Evolutionary conservation across 1,140 invertebrate species (phyloP).

Genomic region (Glossosoma conforme): DNA sequence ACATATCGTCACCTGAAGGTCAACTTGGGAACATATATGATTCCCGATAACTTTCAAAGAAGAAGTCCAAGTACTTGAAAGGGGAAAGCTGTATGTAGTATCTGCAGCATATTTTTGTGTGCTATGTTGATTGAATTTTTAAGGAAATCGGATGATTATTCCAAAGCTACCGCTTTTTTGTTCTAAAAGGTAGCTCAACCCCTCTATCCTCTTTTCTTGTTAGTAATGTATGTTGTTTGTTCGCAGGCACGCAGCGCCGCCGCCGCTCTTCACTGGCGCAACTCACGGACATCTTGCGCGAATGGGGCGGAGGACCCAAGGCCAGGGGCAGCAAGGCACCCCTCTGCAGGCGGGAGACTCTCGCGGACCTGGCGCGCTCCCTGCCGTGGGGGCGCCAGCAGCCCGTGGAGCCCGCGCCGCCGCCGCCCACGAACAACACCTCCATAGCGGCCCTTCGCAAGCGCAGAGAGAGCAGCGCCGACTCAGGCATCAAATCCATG

Average conservation of each 20-base stretch:
- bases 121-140: too few relatives aligned
- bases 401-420: conserved; percentile 52
- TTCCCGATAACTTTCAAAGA: too few relatives aligned
- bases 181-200: too few relatives aligned
- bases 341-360: conserved; percentile 72
- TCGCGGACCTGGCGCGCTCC: conserved; percentile 73
- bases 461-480: conserved; percentile 73
- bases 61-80: too few relatives aligned
- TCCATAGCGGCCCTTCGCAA: conserved; percentile 47
- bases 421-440: conserved; percentile 40
- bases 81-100: too few relatives aligned
- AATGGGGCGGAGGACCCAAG: conserved; percentile 72
- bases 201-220: too few relatives aligned
- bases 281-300: conserved; percentile 78
- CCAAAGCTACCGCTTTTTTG: too few relatives aligned
- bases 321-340: conserved; percentile 60
- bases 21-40: too few relatives aligned
- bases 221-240: conserved; percentile 13
- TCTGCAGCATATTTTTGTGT: too few relatives aligned
- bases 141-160: too few relatives aligned
- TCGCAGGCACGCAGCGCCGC: conserved; percentile 55
- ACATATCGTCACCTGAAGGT: too few relatives aligned
- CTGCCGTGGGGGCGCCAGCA: conserved; percentile 67
- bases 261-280: conserved; percentile 79
- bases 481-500: conserved; percentile 74